Evolutionary conservation across 2,113 vertebrate species (phyloP).

Genomic region (Pycnonotus jocosus): DNA sequence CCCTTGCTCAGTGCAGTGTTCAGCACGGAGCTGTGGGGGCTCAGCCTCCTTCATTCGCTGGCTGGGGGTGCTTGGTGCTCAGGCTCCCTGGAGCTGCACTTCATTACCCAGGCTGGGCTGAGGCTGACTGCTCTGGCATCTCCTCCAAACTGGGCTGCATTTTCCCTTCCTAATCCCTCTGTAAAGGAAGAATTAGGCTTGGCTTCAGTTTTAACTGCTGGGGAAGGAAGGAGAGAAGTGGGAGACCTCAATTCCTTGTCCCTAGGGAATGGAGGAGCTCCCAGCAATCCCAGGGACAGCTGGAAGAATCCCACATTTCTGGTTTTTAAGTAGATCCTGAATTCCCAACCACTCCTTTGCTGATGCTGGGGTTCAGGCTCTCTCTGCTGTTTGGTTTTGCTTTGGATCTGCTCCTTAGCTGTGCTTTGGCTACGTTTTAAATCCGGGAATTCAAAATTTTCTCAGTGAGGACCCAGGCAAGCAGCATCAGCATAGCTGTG

Average conservation of each 20-base stretch:
- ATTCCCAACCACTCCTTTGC: background rate
- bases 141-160: background rate
- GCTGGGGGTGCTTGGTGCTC: background rate
- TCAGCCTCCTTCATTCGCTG: background rate
- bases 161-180: background rate
- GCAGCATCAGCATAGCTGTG: background rate
- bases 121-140: background rate
- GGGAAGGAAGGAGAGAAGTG: background rate
- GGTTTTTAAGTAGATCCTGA: background rate
- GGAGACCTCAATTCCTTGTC: background rate
- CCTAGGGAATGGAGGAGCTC: background rate
- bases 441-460: background rate
- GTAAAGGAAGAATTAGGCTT: background rate
- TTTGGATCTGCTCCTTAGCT: background rate
- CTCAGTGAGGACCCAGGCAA: background rate
- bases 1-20: background rate
- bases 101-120: background rate
- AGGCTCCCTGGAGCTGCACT: background rate
- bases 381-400: background rate
- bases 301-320: background rate
- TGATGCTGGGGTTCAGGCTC: background rate
- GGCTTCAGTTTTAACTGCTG: background rate
- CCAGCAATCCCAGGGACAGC: background rate
- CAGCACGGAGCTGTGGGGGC: background rate
- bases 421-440: background rate